A percentile compares a stretch with the other conserved stretches of the same genome.
phyloP scores from a whole-genome alignment of 2,888 invertebrate genomes.

The Aelia acuminata region DNA sequence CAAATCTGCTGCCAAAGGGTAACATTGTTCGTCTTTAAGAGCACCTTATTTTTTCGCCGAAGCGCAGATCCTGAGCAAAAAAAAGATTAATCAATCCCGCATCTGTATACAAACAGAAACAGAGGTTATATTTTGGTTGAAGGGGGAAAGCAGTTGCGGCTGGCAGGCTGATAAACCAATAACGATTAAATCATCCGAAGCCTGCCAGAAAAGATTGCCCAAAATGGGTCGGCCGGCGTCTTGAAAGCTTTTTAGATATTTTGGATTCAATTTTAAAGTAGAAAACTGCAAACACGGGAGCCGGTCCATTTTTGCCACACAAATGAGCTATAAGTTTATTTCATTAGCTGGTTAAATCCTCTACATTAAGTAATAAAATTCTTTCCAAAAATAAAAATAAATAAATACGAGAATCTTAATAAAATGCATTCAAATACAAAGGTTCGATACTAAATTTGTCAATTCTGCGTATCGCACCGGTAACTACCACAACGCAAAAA shows the following conservation, averaged over 20 bases:
- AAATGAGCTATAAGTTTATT: too few relatives aligned
- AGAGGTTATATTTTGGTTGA: slow-evolving; percentile 28
- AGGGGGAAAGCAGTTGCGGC: neutral
- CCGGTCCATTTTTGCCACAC: too few relatives aligned
- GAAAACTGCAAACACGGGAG: too few relatives aligned
- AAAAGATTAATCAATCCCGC: neutral
- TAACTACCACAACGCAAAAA: too few relatives aligned
- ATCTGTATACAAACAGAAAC: neutral
- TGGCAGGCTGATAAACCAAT: neutral
- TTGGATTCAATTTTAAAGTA: neutral
- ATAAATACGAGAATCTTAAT: too few relatives aligned
- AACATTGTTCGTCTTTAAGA: neutral
- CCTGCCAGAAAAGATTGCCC: slow-evolving; percentile 10
- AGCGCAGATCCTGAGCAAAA: neutral
- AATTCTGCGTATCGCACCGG: too few relatives aligned
- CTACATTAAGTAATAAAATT: too few relatives aligned
- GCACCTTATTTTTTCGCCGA: neutral
- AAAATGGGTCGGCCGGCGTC: neutral
- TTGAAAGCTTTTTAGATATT: neutral
- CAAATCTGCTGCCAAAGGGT: neutral
- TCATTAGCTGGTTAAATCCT: too few relatives aligned
- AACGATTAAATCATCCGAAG: neutral
- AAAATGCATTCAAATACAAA: too few relatives aligned
- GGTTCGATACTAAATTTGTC: too few relatives aligned
- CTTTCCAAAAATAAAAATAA: too few relatives aligned